Evolutionary conservation across 2,888 invertebrate species (phyloP), one percentile per base, ranked within the genome.

Genomic region (Halictus quadricinctus): DNA sequence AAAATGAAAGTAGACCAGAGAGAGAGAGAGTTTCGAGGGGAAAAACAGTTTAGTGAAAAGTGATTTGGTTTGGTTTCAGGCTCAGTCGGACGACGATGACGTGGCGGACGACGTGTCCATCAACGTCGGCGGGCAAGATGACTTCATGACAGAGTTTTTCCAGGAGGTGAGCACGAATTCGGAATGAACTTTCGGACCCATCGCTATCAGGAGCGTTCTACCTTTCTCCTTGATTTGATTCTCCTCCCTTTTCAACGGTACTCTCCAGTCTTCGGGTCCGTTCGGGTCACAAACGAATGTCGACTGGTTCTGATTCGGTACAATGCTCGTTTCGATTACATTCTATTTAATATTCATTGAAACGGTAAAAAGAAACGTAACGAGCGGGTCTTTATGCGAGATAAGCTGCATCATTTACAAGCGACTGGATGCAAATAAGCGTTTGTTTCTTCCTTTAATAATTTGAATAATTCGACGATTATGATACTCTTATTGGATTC

Each of bases 91-190:
- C 95, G 99, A 99, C 95, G 99, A 99, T 95, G 98, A 97, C 94
- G 98, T 97, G 91, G 97, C 97, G 91, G 98, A 98, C 95, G 99
- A 99, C 95, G 98, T 98, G 95, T 97, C 98, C 95, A 98, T 99
- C 96, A 98, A 97, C 95, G 98, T 99, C 94, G 99, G 99, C 95
- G 97, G 97, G 91, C 96, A 96, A 91, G 97, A 97, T 95, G 98
- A 98, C 94, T 99, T 98, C 96, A 99, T 99, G 99, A 99, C 99
- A 95, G 99, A 99, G 95, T 99, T 99, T 96, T 99, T 99, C 96
- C 98, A 98, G 95, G 99, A 99, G 97, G 98, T 98, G 95, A 96
- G 96, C 95, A 60, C 25, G 21, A n/a, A 25, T 29, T 43, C 12
- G 41, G 0, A 54, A 54, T 54, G 21, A n/a, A 54, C n/a, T n/a